A percentile compares a stretch with the other conserved stretches of the same genome.
Evolutionary conservation across 2,113 vertebrate species (phyloP).

Genomic region (Gnathonemus longibarbis): DNA sequence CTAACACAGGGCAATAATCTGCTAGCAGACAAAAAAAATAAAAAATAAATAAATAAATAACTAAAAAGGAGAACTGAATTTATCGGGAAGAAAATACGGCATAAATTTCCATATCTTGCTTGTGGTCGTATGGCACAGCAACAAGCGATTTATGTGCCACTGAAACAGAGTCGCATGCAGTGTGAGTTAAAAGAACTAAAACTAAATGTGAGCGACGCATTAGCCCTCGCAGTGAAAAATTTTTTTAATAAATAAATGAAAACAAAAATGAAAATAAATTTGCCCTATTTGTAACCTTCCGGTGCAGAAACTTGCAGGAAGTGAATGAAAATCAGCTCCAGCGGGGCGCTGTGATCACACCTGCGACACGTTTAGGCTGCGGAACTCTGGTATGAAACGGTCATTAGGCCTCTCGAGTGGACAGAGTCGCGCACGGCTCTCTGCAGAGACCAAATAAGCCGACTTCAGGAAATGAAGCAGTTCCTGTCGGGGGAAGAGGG

Average conservation of each 20-base stretch:
- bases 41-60: no score
- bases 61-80: not conserved
- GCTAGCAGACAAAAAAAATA: not conserved
- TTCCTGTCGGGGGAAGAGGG: conserved; percentile 58
- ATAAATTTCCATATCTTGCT: not conserved
- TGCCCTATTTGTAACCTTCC: not conserved
- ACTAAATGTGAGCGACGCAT: not conserved
- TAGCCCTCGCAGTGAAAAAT: not conserved
- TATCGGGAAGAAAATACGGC: not conserved
- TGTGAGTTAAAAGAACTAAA: not conserved
- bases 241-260: not conserved
- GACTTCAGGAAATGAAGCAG: conserved; percentile 65
- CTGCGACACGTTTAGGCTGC: conserved; percentile 52
- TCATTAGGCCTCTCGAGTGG: conserved; percentile 48
- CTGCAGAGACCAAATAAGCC: conserved; percentile 50
- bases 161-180: not conserved
- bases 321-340: not conserved
- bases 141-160: not conserved
- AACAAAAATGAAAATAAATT: not conserved
- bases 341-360: conserved; percentile 27
- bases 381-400: conserved; percentile 43
- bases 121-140: not conserved
- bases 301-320: not conserved
- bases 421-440: conserved; percentile 44
- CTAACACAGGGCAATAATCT: not conserved